Evolutionary conservation across 2,113 vertebrate genomes (phyloP), one percentile per base, ranked within the genome.

Genomic region (Sylvilagus bachmani): DNA sequence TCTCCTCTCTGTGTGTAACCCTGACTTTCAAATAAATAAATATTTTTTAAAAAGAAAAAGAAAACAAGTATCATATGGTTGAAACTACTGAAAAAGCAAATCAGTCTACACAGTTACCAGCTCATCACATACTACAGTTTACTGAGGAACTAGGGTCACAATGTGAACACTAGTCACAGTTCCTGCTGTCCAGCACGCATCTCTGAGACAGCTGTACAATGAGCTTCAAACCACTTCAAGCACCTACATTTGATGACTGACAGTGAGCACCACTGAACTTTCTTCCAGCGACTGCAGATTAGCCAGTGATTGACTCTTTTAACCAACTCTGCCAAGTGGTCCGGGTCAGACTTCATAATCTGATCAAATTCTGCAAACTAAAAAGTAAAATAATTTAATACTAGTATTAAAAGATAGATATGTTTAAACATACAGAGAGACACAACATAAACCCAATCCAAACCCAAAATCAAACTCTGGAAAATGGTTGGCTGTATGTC

Each of bases 351-450:
- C 98, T 99, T 99, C 99, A 99, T 99, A 96, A 99, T 99, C 98
- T 99, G 99, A 98, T 99, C 99, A 82, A 99, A 99, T 98, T 99
- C 99, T 94, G 99, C 99, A 98, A 99, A 99, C 99, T 99, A 97
- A 97, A 78, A 19, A 90, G n/a, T 81, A 55, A 95, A 90, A 64
- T 31, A 74, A 88, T 24, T 86, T 77, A 66, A 0, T 71, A 55
- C 66, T 38, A 96, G 64, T 36, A 91, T 79, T 79, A 91, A 88
- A 82, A 62, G 11, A 77, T 17, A 91, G 84, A 61, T 31, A 10
- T 33, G 4, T 73, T 94, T 84, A 82, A 93, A 84, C 12, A 89
- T 4, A 95, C 4, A 73, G 17, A 9, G 2, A 95, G 61, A 71
- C 6, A 93, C 17, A 36, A 86, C 89, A 83, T 27, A 79, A 83